These are phyloP conservation scores for Belgica antarctica DNA, from an alignment of 2,888 invertebrate species.

Conservation along the genomic window DNA sequence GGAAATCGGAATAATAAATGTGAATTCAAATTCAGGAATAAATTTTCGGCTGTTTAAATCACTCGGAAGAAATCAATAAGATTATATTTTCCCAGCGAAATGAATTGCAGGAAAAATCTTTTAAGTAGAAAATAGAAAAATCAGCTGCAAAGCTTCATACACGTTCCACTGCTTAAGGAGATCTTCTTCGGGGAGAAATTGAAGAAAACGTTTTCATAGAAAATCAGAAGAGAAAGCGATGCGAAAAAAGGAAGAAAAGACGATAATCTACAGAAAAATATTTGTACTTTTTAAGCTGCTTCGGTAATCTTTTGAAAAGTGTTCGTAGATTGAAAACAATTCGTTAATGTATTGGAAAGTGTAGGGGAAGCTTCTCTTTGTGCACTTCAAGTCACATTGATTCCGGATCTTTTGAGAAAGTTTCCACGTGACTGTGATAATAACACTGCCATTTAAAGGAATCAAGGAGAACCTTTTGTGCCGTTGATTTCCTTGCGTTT, in stretches of 20 bases:
- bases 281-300: conserved; percentile 28
- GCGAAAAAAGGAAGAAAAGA: too few relatives aligned
- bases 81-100: conserved; percentile 14
- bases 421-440: neutral
- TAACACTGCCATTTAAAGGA: conserved; percentile 12
- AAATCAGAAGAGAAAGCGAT: neutral
- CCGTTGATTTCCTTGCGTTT: too few relatives aligned
- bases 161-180: conserved; percentile 10
- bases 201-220: conserved; percentile 3
- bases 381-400: too few relatives aligned
- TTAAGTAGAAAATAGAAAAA: neutral
- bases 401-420: neutral
- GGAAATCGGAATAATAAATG: too few relatives aligned
- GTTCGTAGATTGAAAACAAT: neutral
- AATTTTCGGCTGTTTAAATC: too few relatives aligned
- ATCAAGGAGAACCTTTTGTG: conserved; percentile 2
- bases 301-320: conserved; percentile 16
- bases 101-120: neutral
- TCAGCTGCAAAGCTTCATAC: conserved; percentile 30
- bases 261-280: conserved; percentile 15
- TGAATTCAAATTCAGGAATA: too few relatives aligned
- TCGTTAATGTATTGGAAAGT: conserved; percentile 10
- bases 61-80: conserved; percentile 9
- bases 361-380: too few relatives aligned
- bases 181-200: neutral